A percentile compares a stretch with the other conserved stretches of the same genome.
Evolutionary conservation across 2,113 vertebrate genomes (phyloP).

Genomic region (Oncorhynchus clarkii): DNA sequence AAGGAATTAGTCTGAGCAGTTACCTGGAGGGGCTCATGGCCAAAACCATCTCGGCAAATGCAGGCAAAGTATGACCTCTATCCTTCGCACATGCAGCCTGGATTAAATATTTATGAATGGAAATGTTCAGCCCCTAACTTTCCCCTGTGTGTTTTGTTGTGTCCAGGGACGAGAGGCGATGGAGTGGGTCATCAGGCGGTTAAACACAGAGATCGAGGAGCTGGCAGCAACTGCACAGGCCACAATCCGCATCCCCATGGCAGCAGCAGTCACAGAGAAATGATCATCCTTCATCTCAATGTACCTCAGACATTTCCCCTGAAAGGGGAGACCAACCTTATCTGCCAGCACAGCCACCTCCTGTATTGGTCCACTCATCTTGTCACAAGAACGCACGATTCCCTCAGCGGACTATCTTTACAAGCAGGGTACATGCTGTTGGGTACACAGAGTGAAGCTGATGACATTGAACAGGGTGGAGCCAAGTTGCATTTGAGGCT

Average conservation of each 20-base stretch:
- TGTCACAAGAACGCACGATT: not conserved
- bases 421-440: not conserved
- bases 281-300: conserved; percentile 62
- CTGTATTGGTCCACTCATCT: conserved; percentile 4
- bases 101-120: not conserved
- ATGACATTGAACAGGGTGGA: conserved; percentile 35
- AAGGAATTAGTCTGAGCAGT: conserved; percentile 93
- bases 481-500: conserved; percentile 47
- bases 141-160: not conserved
- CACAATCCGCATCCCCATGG: conserved; percentile 85
- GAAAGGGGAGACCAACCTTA: conserved; percentile 13
- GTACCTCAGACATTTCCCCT: conserved; percentile 31
- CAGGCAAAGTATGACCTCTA: conserved; percentile 80
- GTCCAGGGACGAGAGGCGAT: conserved; percentile 92
- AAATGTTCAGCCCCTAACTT: not conserved
- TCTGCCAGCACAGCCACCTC: conserved; percentile 45
- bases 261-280: conserved; percentile 86
- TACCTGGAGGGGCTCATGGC: conserved; percentile 96
- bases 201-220: conserved; percentile 93
- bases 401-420: conserved; percentile 17
- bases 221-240: conserved; percentile 86
- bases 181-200: conserved; percentile 94
- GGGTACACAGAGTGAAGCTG: conserved; percentile 23
- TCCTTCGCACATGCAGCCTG: not conserved
- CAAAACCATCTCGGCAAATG: conserved; percentile 90